A percentile compares a stretch with the other conserved stretches of the same genome.
phyloP scores from a whole-genome alignment of 2,113 vertebrate genomes.

The Cyrtonyx montezumae region DNA sequence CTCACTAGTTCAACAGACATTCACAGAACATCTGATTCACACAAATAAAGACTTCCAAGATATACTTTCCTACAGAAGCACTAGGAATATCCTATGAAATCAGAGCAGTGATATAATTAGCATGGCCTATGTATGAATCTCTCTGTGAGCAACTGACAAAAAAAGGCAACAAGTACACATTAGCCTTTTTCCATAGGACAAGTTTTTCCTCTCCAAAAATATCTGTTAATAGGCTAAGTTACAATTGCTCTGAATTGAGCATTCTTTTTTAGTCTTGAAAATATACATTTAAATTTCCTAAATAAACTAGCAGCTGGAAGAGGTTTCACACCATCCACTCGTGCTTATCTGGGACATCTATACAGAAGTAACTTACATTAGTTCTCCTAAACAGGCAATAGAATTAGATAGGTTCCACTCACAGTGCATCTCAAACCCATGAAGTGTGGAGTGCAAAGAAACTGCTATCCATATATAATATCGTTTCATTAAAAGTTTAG shows the following conservation, averaged over 20 bases:
- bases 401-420: not conserved
- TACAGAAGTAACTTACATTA: not conserved
- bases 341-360: not conserved
- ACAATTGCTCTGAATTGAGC: not conserved
- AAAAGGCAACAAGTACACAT: not conserved
- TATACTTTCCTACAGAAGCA: not conserved
- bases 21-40: not conserved
- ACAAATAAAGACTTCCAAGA: not conserved
- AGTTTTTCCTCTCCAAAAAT: not conserved
- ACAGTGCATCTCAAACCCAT: not conserved
- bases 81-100: not conserved
- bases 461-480: not conserved
- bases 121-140: not conserved
- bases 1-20: not conserved
- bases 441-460: not conserved
- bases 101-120: not conserved
- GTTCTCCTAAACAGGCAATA: not conserved
- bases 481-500: not conserved
- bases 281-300: not conserved
- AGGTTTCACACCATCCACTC: not conserved
- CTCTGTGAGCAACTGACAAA: not conserved
- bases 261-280: not conserved
- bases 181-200: not conserved
- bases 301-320: not conserved
- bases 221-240: not conserved